A percentile compares a stretch with the other conserved stretches of the same genome.
Evolutionary conservation across 2,888 invertebrate species (phyloP).

Genomic region (Nebria salina): DNA sequence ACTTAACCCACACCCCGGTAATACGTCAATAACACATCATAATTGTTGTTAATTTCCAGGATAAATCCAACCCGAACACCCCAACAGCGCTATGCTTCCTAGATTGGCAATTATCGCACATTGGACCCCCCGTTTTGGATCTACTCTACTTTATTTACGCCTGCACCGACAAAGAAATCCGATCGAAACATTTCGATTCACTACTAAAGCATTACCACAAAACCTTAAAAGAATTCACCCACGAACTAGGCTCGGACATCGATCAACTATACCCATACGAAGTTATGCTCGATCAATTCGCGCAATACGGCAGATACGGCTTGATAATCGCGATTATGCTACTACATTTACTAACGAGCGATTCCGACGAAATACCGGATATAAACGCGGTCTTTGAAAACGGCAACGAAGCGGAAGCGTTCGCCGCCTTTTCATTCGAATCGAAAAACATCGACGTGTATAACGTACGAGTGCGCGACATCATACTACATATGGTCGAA

Average conservation of each 20-base stretch:
- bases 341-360: conserved; percentile 52
- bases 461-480: conserved; percentile 48
- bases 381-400: conserved; percentile 42
- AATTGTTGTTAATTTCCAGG: conserved; percentile 4
- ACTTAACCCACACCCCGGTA: too few relatives aligned
- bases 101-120: conserved; percentile 54
- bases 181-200: conserved; percentile 53
- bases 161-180: conserved; percentile 53
- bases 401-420: conserved; percentile 31
- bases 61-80: conserved; percentile 38
- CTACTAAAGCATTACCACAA: conserved; percentile 55
- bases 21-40: too few relatives aligned
- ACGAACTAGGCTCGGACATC: conserved; percentile 52
- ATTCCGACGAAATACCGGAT: conserved; percentile 51
- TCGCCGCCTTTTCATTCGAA: conserved; percentile 48
- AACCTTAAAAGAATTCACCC: conserved; percentile 51
- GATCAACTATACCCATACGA: conserved; percentile 54
- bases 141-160: conserved; percentile 56
- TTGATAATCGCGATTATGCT: conserved; percentile 52
- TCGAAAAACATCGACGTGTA: conserved; percentile 49
- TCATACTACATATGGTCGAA: conserved; percentile 48
- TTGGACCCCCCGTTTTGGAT: conserved; percentile 54
- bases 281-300: conserved; percentile 52
- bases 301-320: conserved; percentile 53
- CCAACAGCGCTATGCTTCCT: conserved; percentile 53